These are phyloP conservation scores for Echinometra lucunter DNA, from an alignment of 53 echinoderm and acorn worm species.

Conservation along the genomic window DNA sequence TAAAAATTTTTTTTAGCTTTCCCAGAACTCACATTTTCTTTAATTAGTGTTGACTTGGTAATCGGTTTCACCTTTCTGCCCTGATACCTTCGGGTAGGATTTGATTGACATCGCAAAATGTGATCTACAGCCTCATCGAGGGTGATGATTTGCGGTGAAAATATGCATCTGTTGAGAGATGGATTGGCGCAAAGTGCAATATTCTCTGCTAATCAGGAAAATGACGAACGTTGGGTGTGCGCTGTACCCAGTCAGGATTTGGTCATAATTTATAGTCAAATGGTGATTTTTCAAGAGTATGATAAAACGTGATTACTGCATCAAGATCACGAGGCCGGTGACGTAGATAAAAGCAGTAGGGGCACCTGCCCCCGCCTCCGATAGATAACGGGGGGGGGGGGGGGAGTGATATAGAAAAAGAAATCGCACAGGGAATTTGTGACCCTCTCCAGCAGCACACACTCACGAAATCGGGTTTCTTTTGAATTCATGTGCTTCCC, in stretches of 20 bases:
- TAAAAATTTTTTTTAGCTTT: too few relatives aligned
- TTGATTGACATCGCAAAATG: constrained; percentile 4
- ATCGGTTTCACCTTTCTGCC: constrained; percentile 13
- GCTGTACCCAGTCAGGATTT: background rate
- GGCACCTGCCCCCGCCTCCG: too few relatives aligned
- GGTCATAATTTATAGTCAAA: too few relatives aligned
- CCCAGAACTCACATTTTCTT: too few relatives aligned
- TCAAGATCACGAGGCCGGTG: too few relatives aligned
- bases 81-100: background rate
- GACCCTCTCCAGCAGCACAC: too few relatives aligned
- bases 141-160: background rate
- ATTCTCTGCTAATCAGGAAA: constrained; percentile 1
- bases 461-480: too few relatives aligned
- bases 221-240: constrained; percentile 1
- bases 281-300: background rate
- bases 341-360: too few relatives aligned
- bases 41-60: background rate
- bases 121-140: background rate
- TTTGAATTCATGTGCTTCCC: too few relatives aligned
- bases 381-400: too few relatives aligned
- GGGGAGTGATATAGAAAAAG: too few relatives aligned
- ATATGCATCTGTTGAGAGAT: constrained; percentile 3
- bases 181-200: background rate
- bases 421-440: too few relatives aligned
- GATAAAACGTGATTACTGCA: background rate